Percentiles rank a stretch among this genome's conserved stretches.
These are phyloP conservation scores for Etia nguti DNA, from an alignment of 2,113 vertebrate species.

Conservation along the genomic window DNA sequence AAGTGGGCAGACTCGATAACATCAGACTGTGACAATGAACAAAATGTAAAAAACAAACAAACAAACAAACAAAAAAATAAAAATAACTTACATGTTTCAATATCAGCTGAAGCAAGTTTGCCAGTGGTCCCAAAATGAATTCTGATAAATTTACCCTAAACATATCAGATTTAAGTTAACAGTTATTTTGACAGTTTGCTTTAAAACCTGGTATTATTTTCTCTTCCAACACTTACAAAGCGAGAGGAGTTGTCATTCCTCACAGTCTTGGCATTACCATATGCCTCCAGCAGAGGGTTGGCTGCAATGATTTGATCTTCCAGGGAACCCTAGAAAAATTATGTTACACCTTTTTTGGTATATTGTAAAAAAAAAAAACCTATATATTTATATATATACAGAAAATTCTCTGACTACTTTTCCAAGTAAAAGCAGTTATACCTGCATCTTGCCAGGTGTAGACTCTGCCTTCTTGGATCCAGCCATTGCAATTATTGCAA, in stretches of 20 bases:
- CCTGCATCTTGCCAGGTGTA: conserved; percentile 76
- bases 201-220: background rate
- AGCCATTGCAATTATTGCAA: conserved; percentile 86
- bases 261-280: conserved; percentile 84
- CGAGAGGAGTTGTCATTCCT: conserved; percentile 85
- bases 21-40: background rate
- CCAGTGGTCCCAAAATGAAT: conserved; percentile 19
- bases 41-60: background rate
- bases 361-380: background rate
- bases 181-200: background rate
- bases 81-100: conserved; percentile 32
- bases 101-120: conserved; percentile 30
- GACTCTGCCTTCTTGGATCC: conserved; percentile 12
- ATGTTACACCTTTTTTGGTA: background rate
- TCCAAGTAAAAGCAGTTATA: conserved; percentile 2
- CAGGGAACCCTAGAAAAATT: conserved; percentile 4
- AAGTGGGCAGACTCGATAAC: background rate
- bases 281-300: conserved; percentile 77
- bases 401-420: background rate
- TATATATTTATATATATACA: no score
- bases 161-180: background rate
- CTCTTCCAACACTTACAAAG: conserved; percentile 71
- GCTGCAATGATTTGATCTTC: conserved; percentile 77
- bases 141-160: conserved; percentile 40
- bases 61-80: background rate